These are phyloP conservation scores for Tinamus guttatus DNA, from an alignment of 2,113 vertebrate species.

Conservation along the genomic window DNA sequence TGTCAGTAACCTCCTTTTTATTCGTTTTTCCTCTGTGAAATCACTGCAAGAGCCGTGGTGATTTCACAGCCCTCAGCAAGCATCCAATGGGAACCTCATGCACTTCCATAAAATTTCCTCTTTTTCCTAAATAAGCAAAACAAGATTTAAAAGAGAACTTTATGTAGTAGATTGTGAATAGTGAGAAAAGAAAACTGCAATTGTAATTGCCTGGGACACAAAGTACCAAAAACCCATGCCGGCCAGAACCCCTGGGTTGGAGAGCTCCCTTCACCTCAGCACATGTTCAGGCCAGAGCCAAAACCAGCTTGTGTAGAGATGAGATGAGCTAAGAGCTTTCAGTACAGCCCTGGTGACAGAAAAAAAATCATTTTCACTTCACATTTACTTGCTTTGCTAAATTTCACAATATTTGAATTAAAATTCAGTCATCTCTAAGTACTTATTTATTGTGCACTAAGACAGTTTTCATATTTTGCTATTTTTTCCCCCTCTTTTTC, in stretches of 20 bases:
- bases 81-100: not conserved
- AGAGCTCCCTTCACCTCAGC: not conserved
- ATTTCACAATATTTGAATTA: not conserved
- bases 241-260: not conserved
- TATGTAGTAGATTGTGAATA: fast-evolving
- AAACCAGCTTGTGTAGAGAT: not conserved
- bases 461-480: not conserved
- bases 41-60: not conserved
- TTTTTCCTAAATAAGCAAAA: not conserved
- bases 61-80: not conserved
- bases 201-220: not conserved
- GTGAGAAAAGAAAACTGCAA: not conserved
- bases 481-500: not conserved
- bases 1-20: constrained; percentile 29
- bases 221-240: not conserved
- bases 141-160: not conserved
- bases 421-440: not conserved
- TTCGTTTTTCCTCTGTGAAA: not conserved
- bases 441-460: not conserved
- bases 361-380: not conserved
- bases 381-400: not conserved
- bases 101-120: not conserved
- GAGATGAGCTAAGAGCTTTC: too few relatives aligned
- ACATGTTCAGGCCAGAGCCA: not conserved
- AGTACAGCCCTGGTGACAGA: not conserved